Evolutionary conservation across 2,888 invertebrate species (phyloP), one percentile per base, ranked within the genome.

Genomic region (Diplazon laetatorius): DNA sequence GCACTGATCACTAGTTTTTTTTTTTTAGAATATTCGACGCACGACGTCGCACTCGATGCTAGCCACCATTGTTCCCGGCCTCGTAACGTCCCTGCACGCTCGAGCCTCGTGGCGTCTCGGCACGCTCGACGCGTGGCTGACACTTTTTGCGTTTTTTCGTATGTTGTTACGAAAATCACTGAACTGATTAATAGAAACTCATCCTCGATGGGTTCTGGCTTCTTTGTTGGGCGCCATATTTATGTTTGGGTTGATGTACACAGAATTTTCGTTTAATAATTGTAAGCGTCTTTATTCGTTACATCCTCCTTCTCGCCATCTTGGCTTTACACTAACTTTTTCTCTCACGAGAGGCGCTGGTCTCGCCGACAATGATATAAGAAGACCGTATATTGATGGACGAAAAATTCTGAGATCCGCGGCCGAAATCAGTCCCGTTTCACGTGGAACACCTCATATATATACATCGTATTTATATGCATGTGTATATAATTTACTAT

Each of bases 181-280:
- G 2, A 30, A 2, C 6, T 30, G 2, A 5, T 30, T 30, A 30
- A 30, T 6, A 30, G 30, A 30, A 35, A 57, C 37, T 57, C 18
- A 57, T 57, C 18, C 8, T 37, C 16, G 57, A 18, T 57, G 57
- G 57, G 37, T 57, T 57, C 30, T 57, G 6, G 14, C 35, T 10
- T 37, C 4, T 30, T 30, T 57, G 57, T 57, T 57, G 57, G 57
- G 57, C 57, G 57, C 57, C 57, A 57, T 10, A 18, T 3, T 10
- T 57, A 57, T 57, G 57, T 57, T 57, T 2, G 57, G 57, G 57
- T 30, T 30, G 6, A 30, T 30, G 30, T 30, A 30, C 30, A 5
- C 30, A 6, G 37, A 57, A 44, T 9, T 3, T 44, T 44, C 44
- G 14, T 30, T 30, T 5, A 44, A 14, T 14, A 14, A 44, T 3